Evolutionary conservation across 2,888 invertebrate genomes (phyloP).

Genomic region (Drosophila niveifrons): DNA sequence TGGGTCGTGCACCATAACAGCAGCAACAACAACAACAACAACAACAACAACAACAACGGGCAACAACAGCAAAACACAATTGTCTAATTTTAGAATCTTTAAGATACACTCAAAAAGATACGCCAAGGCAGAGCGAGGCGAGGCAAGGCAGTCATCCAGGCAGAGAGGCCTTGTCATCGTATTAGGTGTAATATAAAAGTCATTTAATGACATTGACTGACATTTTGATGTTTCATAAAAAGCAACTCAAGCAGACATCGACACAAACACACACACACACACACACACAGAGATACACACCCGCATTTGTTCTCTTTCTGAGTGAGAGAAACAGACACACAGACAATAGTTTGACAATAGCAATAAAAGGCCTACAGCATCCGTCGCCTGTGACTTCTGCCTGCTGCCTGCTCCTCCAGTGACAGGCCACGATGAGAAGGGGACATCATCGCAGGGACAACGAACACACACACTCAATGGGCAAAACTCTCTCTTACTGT

Average conservation of each 20-base stretch:
- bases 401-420: slow-evolving; percentile 1
- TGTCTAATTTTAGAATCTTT: slow-evolving; percentile 81
- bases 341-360: slow-evolving; percentile 80
- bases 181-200: slow-evolving; percentile 83
- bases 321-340: slow-evolving; percentile 41
- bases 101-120: slow-evolving; percentile 81
- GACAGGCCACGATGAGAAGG: neutral
- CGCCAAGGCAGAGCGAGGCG: slow-evolving; percentile 32
- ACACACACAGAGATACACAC: slow-evolving; percentile 13
- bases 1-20: slow-evolving; percentile 61
- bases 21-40: slow-evolving; percentile 29
- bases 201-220: slow-evolving; percentile 83
- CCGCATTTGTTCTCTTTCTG: neutral
- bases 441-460: slow-evolving; percentile 4
- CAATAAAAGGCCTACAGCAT: slow-evolving; percentile 78
- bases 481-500: slow-evolving; percentile 21
- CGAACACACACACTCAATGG: slow-evolving; percentile 29
- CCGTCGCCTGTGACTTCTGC: slow-evolving; percentile 42
- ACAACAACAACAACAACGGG: slow-evolving; percentile 22
- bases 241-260: slow-evolving; percentile 80
- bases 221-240: slow-evolving; percentile 83
- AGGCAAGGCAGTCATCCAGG: slow-evolving; percentile 34
- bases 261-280: slow-evolving; percentile 38
- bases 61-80: slow-evolving; percentile 53
- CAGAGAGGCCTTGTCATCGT: slow-evolving; percentile 79